A percentile compares a stretch with the other conserved stretches of the same genome.
Evolutionary conservation across 2,888 invertebrate species (phyloP).

Genomic region (Perithous albicinctus): DNA sequence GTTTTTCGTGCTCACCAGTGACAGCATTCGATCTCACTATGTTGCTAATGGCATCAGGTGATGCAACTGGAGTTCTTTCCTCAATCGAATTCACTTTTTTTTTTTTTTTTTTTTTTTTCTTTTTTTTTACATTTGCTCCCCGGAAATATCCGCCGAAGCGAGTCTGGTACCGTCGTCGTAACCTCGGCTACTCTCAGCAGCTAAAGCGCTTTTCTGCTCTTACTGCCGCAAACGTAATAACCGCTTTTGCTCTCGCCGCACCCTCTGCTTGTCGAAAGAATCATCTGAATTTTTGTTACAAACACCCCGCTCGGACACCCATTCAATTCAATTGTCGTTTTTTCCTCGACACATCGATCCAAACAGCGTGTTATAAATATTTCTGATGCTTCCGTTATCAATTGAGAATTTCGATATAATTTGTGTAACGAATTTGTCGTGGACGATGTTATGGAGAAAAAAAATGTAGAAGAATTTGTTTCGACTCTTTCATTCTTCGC

Average conservation of each 20-base stretch:
- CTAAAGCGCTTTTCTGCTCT: constrained; percentile 19
- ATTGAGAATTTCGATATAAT: background rate
- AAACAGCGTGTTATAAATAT: background rate
- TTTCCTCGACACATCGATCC: background rate
- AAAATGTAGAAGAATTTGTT: background rate
- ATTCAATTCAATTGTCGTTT: constrained; percentile 20
- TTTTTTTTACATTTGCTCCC: background rate
- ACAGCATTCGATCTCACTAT: background rate
- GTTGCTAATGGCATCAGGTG: constrained; percentile 4
- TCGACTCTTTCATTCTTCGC: background rate
- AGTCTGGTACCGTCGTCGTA: background rate
- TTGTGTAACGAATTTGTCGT: background rate
- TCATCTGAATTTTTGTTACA: constrained; percentile 32
- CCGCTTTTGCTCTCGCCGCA: constrained; percentile 15
- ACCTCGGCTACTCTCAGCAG: constrained; percentile 5
- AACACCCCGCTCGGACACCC: background rate
- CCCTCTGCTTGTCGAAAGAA: constrained; percentile 34
- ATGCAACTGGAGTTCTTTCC: constrained; percentile 12
- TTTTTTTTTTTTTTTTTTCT: constrained; percentile 4
- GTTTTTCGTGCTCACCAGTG: background rate
- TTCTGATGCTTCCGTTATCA: background rate
- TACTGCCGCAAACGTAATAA: constrained; percentile 49
- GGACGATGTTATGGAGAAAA: background rate
- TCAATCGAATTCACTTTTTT: constrained; percentile 23
- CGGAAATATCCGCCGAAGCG: constrained; percentile 19